Evolutionary conservation across 1,140 invertebrate species (phyloP).

Genomic region (Cardiocondyla obscurior): DNA sequence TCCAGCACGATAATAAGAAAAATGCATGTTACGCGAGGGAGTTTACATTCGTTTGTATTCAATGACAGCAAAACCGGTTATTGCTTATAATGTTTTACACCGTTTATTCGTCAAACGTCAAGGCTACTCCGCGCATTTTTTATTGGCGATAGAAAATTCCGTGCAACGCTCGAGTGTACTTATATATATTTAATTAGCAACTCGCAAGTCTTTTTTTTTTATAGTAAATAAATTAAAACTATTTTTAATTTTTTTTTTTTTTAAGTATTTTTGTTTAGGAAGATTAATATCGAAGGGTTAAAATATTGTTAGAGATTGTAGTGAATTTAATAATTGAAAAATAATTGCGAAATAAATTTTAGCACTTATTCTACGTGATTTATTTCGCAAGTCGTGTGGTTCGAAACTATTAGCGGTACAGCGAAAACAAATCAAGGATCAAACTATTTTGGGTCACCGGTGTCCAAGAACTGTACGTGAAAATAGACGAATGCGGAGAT

Average conservation of each 20-base stretch:
- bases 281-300: no score
- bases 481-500: constrained; percentile 56
- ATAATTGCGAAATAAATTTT: constrained; percentile 2
- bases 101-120: background rate
- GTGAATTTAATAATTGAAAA: no score
- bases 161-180: background rate
- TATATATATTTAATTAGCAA: background rate
- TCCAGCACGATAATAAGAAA: background rate
- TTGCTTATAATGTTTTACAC: background rate
- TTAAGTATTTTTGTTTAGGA: background rate
- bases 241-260: background rate
- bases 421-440: constrained; percentile 55
- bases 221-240: no score
- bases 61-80: background rate
- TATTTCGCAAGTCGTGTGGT: background rate
- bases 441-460: constrained; percentile 55
- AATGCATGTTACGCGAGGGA: background rate
- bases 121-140: background rate
- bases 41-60: background rate
- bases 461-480: constrained; percentile 41
- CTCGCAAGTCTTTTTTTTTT: no score
- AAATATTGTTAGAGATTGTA: background rate
- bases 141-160: background rate
- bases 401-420: constrained; percentile 28
- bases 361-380: background rate